These are phyloP conservation scores for Piliocolobus tephrosceles DNA, from an alignment of 2,113 vertebrate species.

Conservation along the genomic window DNA sequence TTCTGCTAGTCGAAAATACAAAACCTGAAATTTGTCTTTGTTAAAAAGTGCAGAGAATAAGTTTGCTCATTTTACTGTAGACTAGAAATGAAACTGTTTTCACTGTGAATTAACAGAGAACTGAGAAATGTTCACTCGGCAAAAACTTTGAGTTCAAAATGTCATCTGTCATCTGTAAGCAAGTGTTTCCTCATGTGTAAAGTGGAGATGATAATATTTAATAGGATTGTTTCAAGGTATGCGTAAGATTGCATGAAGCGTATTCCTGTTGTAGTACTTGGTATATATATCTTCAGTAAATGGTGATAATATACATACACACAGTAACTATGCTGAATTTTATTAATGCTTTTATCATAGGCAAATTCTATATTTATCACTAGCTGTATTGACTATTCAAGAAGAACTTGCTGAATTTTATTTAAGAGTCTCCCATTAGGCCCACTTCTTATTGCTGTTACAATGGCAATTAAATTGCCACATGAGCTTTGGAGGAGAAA, in stretches of 20 bases:
- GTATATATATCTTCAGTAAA: not conserved
- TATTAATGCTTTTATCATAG: not conserved
- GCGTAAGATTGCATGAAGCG: not conserved
- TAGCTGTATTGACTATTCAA: not conserved
- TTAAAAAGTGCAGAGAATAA: not conserved
- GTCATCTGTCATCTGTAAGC: not conserved
- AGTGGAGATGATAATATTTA: not conserved
- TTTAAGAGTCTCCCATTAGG: not conserved
- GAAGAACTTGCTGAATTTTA: not conserved
- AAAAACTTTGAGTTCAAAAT: not conserved
- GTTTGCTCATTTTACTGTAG: not conserved
- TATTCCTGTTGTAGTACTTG: not conserved
- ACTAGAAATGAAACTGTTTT: not conserved
- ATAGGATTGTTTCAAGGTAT: not conserved
- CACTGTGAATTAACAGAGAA: not conserved
- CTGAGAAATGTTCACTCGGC: not conserved
- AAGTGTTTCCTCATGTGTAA: not conserved
- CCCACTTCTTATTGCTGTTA: not conserved
- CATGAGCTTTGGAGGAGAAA: not conserved
- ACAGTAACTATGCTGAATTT: not conserved
- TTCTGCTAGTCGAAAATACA: not conserved
- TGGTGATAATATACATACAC: not conserved
- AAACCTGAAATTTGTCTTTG: not conserved
- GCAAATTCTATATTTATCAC: not conserved
- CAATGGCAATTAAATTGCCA: not conserved